phyloP scores from a whole-genome alignment of 2,888 invertebrate genomes.

The Agrochola lota region DNA sequence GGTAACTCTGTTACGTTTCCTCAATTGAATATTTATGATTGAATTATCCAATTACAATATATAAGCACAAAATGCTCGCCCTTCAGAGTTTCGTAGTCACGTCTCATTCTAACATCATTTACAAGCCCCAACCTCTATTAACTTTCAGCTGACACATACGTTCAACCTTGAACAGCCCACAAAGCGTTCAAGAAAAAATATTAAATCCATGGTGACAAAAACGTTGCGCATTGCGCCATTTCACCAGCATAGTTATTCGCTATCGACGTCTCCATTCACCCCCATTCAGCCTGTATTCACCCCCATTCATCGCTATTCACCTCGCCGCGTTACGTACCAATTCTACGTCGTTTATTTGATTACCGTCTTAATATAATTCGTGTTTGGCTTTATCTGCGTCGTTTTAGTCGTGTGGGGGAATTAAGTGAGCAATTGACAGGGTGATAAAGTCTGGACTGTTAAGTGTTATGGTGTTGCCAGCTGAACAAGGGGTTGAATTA shows the following conservation, averaged over 20 bases:
- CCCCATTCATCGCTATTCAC: conserved; percentile 52
- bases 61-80: conserved; percentile 4
- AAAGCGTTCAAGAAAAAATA: conserved; percentile 38
- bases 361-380: conserved; percentile 60
- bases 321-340: conserved; percentile 51
- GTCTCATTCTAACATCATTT: conserved; percentile 16
- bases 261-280: conserved; percentile 54
- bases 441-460: conserved; percentile 35
- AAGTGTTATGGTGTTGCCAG: conserved; percentile 15
- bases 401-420: conserved; percentile 34
- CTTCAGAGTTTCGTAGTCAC: neutral
- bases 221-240: conserved; percentile 64
- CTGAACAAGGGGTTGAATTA: neutral
- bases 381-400: conserved; percentile 54
- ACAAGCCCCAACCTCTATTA: conserved; percentile 1
- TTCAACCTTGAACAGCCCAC: conserved; percentile 37
- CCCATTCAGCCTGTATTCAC: conserved; percentile 46
- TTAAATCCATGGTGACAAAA: conserved; percentile 50
- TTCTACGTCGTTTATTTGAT: conserved; percentile 62
- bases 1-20: neutral
- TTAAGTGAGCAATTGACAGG: conserved; percentile 41
- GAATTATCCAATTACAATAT: neutral
- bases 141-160: conserved; percentile 28
- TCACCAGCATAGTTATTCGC: conserved; percentile 48
- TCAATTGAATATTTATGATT: neutral